Evolutionary conservation across 1,140 invertebrate species (phyloP).

Genomic region (Drosophila biarmipes): DNA sequence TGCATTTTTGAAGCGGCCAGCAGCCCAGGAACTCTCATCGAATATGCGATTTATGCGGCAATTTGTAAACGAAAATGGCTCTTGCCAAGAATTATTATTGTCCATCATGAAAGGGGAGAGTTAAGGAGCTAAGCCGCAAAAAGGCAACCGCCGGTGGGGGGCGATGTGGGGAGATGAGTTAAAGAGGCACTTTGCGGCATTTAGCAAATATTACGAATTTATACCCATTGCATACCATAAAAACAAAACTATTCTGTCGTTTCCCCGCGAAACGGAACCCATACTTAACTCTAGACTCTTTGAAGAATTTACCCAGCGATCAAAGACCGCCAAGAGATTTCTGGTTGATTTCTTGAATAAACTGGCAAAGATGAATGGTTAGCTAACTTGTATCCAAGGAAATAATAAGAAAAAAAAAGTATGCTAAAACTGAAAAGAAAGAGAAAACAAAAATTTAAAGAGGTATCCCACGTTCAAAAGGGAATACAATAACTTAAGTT

Average conservation of each 20-base stretch:
- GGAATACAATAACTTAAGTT: too few relatives aligned
- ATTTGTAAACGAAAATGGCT: slow-evolving; percentile 83
- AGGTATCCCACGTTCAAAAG: too few relatives aligned
- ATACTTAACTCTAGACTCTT: slow-evolving; percentile 14
- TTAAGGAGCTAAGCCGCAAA: slow-evolving; percentile 42
- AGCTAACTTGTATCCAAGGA: background rate
- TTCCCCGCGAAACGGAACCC: background rate
- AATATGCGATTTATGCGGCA: slow-evolving; percentile 83
- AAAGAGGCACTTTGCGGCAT: slow-evolving; percentile 66
- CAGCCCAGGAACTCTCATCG: slow-evolving; percentile 72
- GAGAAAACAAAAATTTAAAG: too few relatives aligned
- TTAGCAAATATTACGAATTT: slow-evolving; percentile 74
- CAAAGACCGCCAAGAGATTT: background rate
- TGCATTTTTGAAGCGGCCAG: slow-evolving; percentile 53
- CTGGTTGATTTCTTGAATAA: background rate
- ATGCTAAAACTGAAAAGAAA: too few relatives aligned
- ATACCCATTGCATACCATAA: slow-evolving; percentile 65
- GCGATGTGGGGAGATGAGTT: background rate
- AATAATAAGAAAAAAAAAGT: too few relatives aligned
- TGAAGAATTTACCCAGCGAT: slow-evolving; percentile 1
- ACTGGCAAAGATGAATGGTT: background rate
- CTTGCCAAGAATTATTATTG: slow-evolving; percentile 83
- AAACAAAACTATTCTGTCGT: slow-evolving; percentile 37
- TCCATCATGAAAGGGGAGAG: slow-evolving; percentile 69
- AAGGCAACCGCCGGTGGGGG: slow-evolving; percentile 23